Evolutionary conservation across 2,113 vertebrate species (phyloP).

Genomic region (Arothron firmamentum): DNA sequence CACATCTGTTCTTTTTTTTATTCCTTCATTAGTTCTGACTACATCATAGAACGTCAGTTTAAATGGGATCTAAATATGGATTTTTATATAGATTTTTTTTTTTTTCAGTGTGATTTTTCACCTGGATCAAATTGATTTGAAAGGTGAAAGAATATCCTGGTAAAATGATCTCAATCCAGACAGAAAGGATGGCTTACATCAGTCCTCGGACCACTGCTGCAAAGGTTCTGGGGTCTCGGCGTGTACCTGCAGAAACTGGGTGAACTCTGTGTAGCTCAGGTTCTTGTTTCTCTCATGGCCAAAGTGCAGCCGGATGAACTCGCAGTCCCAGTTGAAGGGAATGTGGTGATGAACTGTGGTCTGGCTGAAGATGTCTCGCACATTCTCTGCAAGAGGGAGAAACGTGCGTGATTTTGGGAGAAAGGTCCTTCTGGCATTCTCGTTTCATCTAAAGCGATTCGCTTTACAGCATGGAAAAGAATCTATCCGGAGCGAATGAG

Average conservation of each 20-base stretch:
- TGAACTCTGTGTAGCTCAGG: slow-evolving; percentile 92
- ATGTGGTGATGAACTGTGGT: slow-evolving; percentile 92
- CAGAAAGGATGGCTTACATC: background rate
- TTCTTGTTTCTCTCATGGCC: slow-evolving; percentile 90
- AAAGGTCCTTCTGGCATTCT: slow-evolving; percentile 28
- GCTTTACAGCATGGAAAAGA: slow-evolving; percentile 34
- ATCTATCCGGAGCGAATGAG: slow-evolving; percentile 37
- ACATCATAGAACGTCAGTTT: too few species aligned
- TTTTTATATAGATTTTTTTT: too few species aligned
- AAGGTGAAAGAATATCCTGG: too few species aligned
- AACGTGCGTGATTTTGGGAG: slow-evolving; percentile 18
- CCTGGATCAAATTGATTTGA: too few species aligned
- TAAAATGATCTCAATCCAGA: too few species aligned
- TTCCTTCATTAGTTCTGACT: too few species aligned
- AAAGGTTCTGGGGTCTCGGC: background rate
- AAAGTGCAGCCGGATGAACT: slow-evolving; percentile 94
- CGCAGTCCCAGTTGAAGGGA: slow-evolving; percentile 97
- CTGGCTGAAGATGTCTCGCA: slow-evolving; percentile 95
- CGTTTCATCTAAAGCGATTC: slow-evolving; percentile 22
- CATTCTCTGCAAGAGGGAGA: slow-evolving; percentile 80
- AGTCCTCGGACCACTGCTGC: background rate
- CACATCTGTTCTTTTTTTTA: too few species aligned
- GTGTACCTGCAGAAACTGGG: slow-evolving; percentile 92
- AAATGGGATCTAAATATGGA: too few species aligned
- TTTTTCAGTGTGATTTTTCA: too few species aligned